Evolutionary conservation across 2,113 vertebrate species (phyloP).

Genomic region (Chascanopsetta lugubris): DNA sequence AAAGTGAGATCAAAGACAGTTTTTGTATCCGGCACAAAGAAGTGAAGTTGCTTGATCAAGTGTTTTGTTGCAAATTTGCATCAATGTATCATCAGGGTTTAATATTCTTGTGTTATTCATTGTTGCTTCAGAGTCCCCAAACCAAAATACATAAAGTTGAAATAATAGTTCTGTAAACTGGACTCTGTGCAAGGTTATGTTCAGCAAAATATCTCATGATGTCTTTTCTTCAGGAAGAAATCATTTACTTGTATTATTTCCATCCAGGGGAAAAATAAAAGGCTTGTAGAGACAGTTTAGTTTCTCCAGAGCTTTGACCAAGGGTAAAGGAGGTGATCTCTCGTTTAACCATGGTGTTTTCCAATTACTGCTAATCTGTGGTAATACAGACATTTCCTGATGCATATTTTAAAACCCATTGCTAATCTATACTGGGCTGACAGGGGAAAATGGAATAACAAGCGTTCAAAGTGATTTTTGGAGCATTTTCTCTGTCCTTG

Average conservation of each 20-base stretch:
- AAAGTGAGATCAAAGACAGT: conserved; percentile 31
- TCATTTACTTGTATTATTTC: background rate
- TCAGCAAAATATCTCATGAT: background rate
- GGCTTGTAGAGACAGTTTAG: background rate
- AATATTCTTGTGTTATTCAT: background rate
- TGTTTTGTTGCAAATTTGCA: conserved; percentile 4
- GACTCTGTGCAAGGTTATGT: background rate
- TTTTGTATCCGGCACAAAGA: conserved; percentile 2
- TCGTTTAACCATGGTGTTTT: background rate
- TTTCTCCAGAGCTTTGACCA: background rate
- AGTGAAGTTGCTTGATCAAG: conserved; percentile 7
- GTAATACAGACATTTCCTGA: background rate
- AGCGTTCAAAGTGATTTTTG: too few species aligned
- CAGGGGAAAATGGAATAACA: too few species aligned
- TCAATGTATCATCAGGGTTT: conserved; percentile 7
- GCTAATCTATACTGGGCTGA: background rate
- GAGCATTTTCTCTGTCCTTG: background rate
- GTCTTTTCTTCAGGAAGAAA: background rate
- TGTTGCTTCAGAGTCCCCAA: background rate
- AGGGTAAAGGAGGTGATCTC: background rate
- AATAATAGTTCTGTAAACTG: background rate
- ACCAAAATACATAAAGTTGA: background rate
- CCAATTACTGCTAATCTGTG: background rate
- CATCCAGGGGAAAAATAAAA: background rate
- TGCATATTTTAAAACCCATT: background rate